These are phyloP conservation scores for Lasioglossum lativentre DNA, from an alignment of 2,888 invertebrate genomes.

Conservation along the genomic window DNA sequence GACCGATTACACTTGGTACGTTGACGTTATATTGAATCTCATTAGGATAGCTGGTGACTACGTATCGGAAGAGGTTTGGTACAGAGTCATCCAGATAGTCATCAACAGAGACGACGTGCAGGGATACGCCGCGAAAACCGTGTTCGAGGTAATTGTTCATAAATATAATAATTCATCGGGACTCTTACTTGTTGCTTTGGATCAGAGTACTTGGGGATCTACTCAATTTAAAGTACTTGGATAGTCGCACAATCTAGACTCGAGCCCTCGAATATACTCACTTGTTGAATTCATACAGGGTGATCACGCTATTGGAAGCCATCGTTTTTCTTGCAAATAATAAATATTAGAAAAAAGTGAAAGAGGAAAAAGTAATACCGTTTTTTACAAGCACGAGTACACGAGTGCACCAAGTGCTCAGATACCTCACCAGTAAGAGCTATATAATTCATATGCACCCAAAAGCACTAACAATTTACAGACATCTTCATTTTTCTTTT, in stretches of 20 bases:
- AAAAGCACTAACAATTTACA: not conserved
- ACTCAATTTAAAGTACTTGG: no score
- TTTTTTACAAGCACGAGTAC: no score
- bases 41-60: conserved; percentile 99
- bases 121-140: conserved; percentile 99
- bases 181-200: not conserved
- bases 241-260: no score
- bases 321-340: no score
- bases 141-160: conserved; percentile 91
- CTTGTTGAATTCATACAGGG: no score
- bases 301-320: no score
- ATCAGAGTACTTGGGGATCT: no score
- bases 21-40: conserved; percentile 98
- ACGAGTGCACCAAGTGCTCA: no score
- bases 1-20: conserved; percentile 99
- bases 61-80: conserved; percentile 99
- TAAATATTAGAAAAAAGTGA: no score
- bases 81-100: conserved; percentile 99
- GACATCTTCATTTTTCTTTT: conserved; percentile 12
- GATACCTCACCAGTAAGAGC: no score
- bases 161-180: not conserved
- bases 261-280: no score
- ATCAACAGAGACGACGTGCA: conserved; percentile 99
- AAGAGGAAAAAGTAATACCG: no score
- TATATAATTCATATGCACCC: conserved; percentile 11